Conservation (phyloP, 2,797 vertebrate species). For the Epinephelus coioides region DNA sequence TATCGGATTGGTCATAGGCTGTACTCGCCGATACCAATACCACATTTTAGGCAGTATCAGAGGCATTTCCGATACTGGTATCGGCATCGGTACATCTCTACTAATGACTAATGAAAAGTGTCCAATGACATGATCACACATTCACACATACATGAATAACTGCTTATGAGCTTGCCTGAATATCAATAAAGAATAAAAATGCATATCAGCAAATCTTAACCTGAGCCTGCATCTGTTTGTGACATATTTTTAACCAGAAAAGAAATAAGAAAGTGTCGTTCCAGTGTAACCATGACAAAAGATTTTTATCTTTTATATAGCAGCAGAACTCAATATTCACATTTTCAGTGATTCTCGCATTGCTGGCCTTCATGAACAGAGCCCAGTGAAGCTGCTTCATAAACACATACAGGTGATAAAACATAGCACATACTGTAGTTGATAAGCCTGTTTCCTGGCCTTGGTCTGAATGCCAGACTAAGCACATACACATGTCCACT, state of each 20-base stretch:
- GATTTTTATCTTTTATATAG: not conserved
- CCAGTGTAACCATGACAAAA: not conserved
- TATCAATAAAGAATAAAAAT: slow-evolving; percentile 25
- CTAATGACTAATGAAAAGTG: too few species aligned
- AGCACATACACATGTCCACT: not conserved
- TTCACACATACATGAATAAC: not conserved
- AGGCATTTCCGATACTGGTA: too few species aligned
- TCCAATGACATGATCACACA: too few species aligned
- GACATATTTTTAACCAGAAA: not conserved
- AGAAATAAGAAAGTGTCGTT: not conserved
- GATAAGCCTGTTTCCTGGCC: slow-evolving; percentile 3
- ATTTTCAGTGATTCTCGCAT: not conserved
- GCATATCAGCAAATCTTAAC: not conserved
- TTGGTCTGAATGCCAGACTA: not conserved
- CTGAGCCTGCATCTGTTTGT: not conserved
- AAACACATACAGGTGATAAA: slow-evolving; percentile 21
- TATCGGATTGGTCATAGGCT: too few species aligned
- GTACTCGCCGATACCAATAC: too few species aligned
- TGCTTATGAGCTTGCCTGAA: slow-evolving; percentile 8
- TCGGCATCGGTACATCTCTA: too few species aligned
- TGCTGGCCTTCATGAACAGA: not conserved
- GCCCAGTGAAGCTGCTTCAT: not conserved
- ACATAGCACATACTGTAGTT: not conserved
- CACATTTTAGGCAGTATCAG: too few species aligned
- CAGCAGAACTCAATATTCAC: not conserved